Evolutionary conservation across 2,888 invertebrate genomes (phyloP), one percentile per base, ranked within the genome.

Genomic region (Pterostichus madidus): DNA sequence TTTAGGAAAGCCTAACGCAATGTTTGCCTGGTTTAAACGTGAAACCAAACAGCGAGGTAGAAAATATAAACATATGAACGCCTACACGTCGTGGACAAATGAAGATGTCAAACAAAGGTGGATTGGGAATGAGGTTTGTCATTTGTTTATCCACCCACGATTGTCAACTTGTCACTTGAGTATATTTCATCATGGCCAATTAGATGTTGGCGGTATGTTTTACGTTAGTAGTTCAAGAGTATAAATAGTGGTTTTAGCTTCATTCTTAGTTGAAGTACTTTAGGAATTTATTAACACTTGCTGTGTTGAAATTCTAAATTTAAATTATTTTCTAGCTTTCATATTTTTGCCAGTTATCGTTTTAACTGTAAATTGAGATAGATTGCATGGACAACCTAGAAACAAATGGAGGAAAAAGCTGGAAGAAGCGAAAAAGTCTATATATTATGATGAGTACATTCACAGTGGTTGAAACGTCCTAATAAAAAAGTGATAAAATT

Each of bases 91-190:
- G 5, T 52, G 24, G 53, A 56, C 59, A 81, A 75, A 81, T 81
- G 75, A 81, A 81, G 59, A 75, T 59, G 81, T 81, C 61, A 81
- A 81, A 81, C 61, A 81, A 81, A 81, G 81, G 80, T 80, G 56
- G 53, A 80, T 73, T 71, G 24, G 52, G 64, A 35, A 49, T 11
- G 49, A 49, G 56, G 71, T 31, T 44, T 59, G 56, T 75, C 56
- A 73, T 59, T 81, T 81, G 81, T 81, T 81, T 81, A 49, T 39
- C 59, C 81, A 81, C 81, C 81, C 49, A 81, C 81, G 81, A 75
- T 56, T 52, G 15, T 49, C 68, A 61, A 68, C 17, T 76, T 64
- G 44, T 49, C 71, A 44, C 53, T 53, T 15, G 71, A 46, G 71
- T 13, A 13, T 39, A 13, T 35, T 49, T 56, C 52, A 77, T 35